Percentiles rank a stretch among this genome's conserved stretches.
Evolutionary conservation across 2,113 vertebrate genomes (phyloP).

Genomic region (Upupa epops): DNA sequence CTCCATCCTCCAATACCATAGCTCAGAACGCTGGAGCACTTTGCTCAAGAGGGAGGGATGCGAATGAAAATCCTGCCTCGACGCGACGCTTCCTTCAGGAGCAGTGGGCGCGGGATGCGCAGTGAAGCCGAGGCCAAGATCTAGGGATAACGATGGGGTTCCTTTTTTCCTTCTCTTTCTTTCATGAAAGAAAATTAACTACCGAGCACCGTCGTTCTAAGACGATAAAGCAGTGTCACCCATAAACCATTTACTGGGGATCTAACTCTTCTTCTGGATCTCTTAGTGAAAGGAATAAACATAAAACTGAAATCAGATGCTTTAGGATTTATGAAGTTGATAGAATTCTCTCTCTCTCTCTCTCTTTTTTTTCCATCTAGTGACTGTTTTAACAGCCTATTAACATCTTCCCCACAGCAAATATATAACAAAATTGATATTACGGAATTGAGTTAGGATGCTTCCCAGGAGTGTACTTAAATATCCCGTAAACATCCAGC

Average conservation of each 20-base stretch:
- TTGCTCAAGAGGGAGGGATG: background rate
- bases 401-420: conserved; percentile 68
- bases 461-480: conserved; percentile 56
- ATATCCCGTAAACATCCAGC: conserved; percentile 31
- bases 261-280: conserved; percentile 33
- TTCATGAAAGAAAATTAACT: conserved; percentile 34
- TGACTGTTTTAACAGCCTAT: conserved; percentile 62
- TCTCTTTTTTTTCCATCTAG: background rate
- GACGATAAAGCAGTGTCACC: conserved; percentile 33
- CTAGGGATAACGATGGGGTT: background rate
- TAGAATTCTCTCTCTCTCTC: background rate
- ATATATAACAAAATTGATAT: conserved; percentile 55
- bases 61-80: background rate
- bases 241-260: conserved; percentile 54
- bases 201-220: conserved; percentile 30
- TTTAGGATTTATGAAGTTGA: conserved; percentile 56
- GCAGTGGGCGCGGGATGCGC: background rate
- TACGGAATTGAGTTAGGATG: conserved; percentile 53
- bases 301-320: conserved; percentile 49
- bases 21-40: background rate
- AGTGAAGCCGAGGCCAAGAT: background rate
- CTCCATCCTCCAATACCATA: background rate
- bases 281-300: conserved; percentile 23
- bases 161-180: background rate
- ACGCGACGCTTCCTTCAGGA: conserved; percentile 38